Percentiles rank a stretch among this genome's conserved stretches.
phyloP scores from a whole-genome alignment of 2,797 vertebrate genomes.

The Myotis planiceps region DNA sequence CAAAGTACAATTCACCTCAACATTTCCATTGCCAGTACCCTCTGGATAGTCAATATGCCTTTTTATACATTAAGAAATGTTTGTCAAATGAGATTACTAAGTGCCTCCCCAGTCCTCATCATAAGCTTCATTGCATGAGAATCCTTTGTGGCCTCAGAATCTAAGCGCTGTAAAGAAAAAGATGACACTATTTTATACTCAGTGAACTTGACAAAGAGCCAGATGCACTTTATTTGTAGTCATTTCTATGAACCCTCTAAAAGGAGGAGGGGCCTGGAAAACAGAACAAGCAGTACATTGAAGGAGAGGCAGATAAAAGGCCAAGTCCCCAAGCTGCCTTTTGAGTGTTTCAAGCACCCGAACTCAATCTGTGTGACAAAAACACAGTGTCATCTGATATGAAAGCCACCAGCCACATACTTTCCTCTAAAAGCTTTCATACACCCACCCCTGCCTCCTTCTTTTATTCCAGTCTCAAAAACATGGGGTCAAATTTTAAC shows the following conservation, averaged over 20 bases:
- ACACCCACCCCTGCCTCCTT: slow-evolving; percentile 58
- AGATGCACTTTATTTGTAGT: slow-evolving; percentile 71
- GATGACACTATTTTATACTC: slow-evolving; percentile 66
- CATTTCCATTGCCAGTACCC: background rate
- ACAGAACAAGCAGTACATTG: background rate
- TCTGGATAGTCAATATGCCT: background rate
- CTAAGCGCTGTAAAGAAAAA: background rate
- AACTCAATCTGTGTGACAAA: slow-evolving; percentile 63
- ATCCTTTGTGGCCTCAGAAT: slow-evolving; percentile 36
- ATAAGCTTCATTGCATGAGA: slow-evolving; percentile 8
- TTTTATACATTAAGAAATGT: background rate
- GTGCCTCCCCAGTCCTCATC: background rate
- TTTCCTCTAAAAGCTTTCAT: slow-evolving; percentile 79
- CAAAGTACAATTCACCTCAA: background rate
- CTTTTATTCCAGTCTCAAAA: slow-evolving; percentile 79
- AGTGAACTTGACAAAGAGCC: slow-evolving; percentile 59
- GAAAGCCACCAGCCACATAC: slow-evolving; percentile 82
- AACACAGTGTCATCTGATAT: slow-evolving; percentile 79
- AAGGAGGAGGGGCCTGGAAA: background rate
- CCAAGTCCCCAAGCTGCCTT: slow-evolving; percentile 36
- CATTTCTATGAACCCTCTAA: background rate
- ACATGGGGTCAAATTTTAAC: slow-evolving; percentile 80
- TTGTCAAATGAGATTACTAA: background rate
- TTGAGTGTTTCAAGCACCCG: slow-evolving; percentile 62
- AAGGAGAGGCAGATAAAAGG: slow-evolving; percentile 67